phyloP scores from a whole-genome alignment of 2,888 invertebrate genomes.

The Dryomyza anilis region DNA sequence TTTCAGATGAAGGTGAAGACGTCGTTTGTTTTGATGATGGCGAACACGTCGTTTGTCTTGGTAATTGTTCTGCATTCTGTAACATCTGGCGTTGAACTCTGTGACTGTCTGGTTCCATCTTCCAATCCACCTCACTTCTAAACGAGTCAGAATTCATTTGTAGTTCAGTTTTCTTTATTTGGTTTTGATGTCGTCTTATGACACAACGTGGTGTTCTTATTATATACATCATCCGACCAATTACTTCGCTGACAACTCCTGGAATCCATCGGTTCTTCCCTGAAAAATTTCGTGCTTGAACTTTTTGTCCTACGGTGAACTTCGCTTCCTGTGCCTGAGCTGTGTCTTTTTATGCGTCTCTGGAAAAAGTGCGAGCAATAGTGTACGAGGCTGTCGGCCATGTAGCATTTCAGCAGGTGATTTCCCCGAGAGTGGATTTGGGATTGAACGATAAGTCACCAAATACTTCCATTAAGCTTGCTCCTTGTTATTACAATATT shows the following conservation, averaged over 20 bases:
- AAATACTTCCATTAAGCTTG: conserved; percentile 25
- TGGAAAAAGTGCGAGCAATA: conserved; percentile 25
- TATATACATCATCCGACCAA: not conserved
- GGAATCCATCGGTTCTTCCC: not conserved
- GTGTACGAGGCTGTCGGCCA: conserved; percentile 27
- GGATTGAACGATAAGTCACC: conserved; percentile 28
- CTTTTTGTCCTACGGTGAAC: too few relatives aligned
- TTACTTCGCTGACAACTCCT: not conserved
- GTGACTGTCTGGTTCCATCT: not conserved
- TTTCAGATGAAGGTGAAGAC: not conserved
- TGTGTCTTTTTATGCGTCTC: too few relatives aligned
- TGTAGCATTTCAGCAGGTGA: conserved; percentile 30
- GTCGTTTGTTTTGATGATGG: too few relatives aligned
- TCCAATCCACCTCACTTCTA: not conserved
- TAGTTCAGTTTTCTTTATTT: not conserved
- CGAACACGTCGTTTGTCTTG: too few relatives aligned
- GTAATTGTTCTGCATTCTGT: too few relatives aligned
- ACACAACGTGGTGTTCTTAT: too few relatives aligned
- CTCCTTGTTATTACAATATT: conserved; percentile 11
- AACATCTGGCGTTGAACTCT: not conserved
- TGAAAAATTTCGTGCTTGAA: not conserved
- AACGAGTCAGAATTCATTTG: not conserved
- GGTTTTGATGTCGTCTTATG: conserved; percentile 6
- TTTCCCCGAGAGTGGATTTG: conserved; percentile 26
- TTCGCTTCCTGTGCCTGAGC: too few relatives aligned